Base-by-base conservation (phyloP, 2,797 vertebrate species). In the Muscicapa comitata region DNA sequence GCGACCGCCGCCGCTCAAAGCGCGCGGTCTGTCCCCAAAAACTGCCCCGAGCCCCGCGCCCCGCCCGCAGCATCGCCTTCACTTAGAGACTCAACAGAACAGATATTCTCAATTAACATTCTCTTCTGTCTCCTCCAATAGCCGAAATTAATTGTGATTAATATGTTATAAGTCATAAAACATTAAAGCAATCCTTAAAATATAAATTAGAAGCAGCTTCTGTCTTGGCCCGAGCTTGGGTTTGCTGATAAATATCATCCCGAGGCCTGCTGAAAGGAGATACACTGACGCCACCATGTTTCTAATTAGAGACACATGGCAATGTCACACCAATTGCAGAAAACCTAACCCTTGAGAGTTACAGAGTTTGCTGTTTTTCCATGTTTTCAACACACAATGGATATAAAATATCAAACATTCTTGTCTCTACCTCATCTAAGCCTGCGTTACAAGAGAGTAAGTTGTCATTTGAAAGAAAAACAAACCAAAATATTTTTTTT, bases 201-300 rank as follows among this genome's bases (percentile, higher is more conserved):
- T 96, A 97, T 97, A 97, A 97, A 98, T 98, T 97, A 90, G 92
- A 98, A 97, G 95, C 93, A 97, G 94, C 90, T 94, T 92, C 93
- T 94, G 96, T 97, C 95, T 96, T 91, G 95, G 95, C 94, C 94
- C 78, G 70, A 78, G 63, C 63, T 83, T 93, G 14, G 65, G 85
- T 78, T 94, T 59, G 59, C 93, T 97, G 97, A 98, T 97, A 97
- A 97, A 86, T 95, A 97, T 97, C 95, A 88, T 92, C 82, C 93
- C 54, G 85, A 45, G 95, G 92, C 86, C 81, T 83, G 92, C 38
- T 94, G 93, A 96, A 97, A 97, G 95, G 77, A 97, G 91, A 98
- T 96, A 96, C 95, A 97, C 95, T 92, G 91, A 95, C 90, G 76
- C 95, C 94, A 97, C 75, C 89, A 7, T 80, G 96, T 57, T 93